These are phyloP conservation scores for Aethes cnicana DNA, from an alignment of 2,888 invertebrate genomes.

Conservation along the genomic window DNA sequence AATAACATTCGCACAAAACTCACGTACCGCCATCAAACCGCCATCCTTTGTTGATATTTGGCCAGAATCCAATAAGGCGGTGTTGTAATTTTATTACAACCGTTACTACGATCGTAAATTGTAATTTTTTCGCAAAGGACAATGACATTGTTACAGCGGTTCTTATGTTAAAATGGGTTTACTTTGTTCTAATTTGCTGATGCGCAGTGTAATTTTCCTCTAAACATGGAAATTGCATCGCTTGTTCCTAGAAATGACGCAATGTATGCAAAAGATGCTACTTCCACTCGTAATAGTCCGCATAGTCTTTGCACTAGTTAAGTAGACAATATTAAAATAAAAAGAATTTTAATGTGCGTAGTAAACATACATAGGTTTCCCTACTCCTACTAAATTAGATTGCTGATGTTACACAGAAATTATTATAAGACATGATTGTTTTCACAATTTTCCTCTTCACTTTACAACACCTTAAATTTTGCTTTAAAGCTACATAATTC, in stretches of 20 bases:
- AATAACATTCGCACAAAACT: slow-evolving; percentile 4
- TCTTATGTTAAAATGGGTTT: neutral
- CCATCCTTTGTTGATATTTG: slow-evolving; percentile 22
- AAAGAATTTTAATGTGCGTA: too few species aligned
- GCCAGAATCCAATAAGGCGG: slow-evolving; percentile 19
- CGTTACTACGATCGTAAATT: slow-evolving; percentile 21
- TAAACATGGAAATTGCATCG: neutral
- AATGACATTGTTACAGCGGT: slow-evolving; percentile 24
- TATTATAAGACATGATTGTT: too few species aligned
- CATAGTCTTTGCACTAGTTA: too few species aligned
- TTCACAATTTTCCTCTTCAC: neutral
- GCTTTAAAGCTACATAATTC: too few species aligned
- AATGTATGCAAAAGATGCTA: too few species aligned
- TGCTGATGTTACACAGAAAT: too few species aligned
- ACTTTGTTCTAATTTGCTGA: slow-evolving; percentile 11
- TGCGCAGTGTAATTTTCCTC: neutral
- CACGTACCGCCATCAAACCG: slow-evolving; percentile 15
- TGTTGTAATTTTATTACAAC: slow-evolving; percentile 27
- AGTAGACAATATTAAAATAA: too few species aligned
- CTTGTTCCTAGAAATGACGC: too few species aligned
- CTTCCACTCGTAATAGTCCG: too few species aligned
- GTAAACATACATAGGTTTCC: too few species aligned
- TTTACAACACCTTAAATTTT: too few species aligned
- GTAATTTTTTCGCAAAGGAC: slow-evolving; percentile 24
- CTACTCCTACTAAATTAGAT: too few species aligned